Evolutionary conservation across 2,888 invertebrate species (phyloP).

Genomic region (Cyrtodaria siliqua): DNA sequence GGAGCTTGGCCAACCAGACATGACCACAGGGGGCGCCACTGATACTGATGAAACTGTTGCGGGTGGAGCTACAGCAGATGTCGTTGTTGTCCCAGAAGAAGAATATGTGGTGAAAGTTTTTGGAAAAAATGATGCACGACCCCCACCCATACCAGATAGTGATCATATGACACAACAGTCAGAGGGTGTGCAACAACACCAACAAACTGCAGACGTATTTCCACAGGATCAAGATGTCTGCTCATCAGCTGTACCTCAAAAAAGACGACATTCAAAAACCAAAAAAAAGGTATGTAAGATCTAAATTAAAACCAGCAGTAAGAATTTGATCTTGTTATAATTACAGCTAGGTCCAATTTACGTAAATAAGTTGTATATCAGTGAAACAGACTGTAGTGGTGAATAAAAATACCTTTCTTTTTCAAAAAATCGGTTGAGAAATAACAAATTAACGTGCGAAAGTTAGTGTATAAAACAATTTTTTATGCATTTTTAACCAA

Average conservation of each 20-base stretch:
- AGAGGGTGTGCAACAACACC: too few relatives aligned
- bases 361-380: too few relatives aligned
- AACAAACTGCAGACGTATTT: slow-evolving; percentile 10
- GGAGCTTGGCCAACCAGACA: slow-evolving; percentile 35
- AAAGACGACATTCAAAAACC: slow-evolving; percentile 28
- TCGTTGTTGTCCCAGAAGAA: slow-evolving; percentile 20
- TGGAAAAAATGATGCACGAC: slow-evolving; percentile 60
- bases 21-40: slow-evolving; percentile 32
- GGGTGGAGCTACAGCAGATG: slow-evolving; percentile 32
- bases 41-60: background rate
- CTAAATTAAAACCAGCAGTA: too few relatives aligned
- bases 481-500: too few relatives aligned
- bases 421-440: too few relatives aligned
- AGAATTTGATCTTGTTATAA: too few relatives aligned
- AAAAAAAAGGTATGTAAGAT: slow-evolving; percentile 38
- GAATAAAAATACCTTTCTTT: too few relatives aligned
- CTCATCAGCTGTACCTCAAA: slow-evolving; percentile 1
- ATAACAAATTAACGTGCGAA: too few relatives aligned
- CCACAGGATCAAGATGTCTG: background rate
- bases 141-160: slow-evolving; percentile 2
- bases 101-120: slow-evolving; percentile 65
- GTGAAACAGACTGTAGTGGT: too few relatives aligned
- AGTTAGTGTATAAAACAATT: too few relatives aligned
- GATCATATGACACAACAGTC: too few relatives aligned
- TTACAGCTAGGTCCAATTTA: too few relatives aligned